Base-by-base conservation (phyloP, 2,888 invertebrate genomes). In the Nemapogon koenigi region DNA sequence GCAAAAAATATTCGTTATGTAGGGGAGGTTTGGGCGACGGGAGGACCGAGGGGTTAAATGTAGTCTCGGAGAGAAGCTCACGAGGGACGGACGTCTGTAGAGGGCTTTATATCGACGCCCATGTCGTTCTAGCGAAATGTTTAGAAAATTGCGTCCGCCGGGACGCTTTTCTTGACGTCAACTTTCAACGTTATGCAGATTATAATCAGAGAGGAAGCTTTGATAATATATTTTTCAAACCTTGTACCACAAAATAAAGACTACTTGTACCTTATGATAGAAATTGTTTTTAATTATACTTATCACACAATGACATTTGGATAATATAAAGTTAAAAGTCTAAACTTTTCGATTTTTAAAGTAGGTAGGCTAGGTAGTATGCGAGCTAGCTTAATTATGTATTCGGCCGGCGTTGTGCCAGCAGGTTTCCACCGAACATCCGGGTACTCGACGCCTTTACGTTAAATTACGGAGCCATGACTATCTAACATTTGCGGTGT, bases 1-100 rank as follows among this genome's bases (percentile, higher is more conserved):
- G 61, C 75, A 73, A 78, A 76, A 76, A 78, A 76, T 71, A 68
- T 69, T 70, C 66, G 60, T 53, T 47, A 59, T 63, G 53, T 56
- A 50, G 60, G 52, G 60, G 50, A 57, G 57, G 50, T 49, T 11
- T 11, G 50, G 55, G 50, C 45, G 50, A 43, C 46, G 46, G 50
- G 46, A 47, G 50, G 50, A 48, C 45, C 47, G 45, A 28, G 26
- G 7, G 26, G 18, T 27, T 26, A 35, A 51, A 44, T 48, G 48
- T 51, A 63, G 37, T 28, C 17, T 13, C 10, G n/a, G 11, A 45
- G 43, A 39, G 46, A 51, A 55, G 57, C 48, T 52, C 51, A 49
- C 50, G 46, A 51, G 50, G 53, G 52, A 49, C 49, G 49, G 52
- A 52, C 54, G 59, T 56, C 49, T 46, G 49, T 41, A 42, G 35